Percentiles rank a stretch among this genome's conserved stretches.
phyloP scores from a whole-genome alignment of 2,888 invertebrate genomes.

The Leptopilina drosophilae region DNA sequence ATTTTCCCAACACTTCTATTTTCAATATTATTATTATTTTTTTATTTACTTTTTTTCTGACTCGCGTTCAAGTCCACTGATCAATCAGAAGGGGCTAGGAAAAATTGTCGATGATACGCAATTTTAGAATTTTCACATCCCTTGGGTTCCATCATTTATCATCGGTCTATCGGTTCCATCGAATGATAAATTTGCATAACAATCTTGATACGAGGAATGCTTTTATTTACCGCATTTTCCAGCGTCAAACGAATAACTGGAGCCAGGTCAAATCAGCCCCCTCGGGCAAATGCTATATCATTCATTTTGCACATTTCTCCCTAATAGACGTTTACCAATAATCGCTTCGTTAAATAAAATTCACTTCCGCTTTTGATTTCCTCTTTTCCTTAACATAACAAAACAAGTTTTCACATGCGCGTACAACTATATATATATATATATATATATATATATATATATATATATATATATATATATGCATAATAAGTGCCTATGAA shows the following conservation, averaged over 20 bases:
- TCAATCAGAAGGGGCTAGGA: conserved; percentile 11
- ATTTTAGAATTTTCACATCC: conserved; percentile 33
- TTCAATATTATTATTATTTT: too few species aligned
- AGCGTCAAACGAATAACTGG: conserved; percentile 35
- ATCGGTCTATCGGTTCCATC: conserved; percentile 35
- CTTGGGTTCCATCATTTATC: conserved; percentile 38
- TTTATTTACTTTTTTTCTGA: too few species aligned
- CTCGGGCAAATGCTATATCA: conserved; percentile 21
- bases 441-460: not conserved
- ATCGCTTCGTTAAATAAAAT: conserved; percentile 17
- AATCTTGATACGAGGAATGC: conserved; percentile 40
- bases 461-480: not conserved
- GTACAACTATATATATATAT: not conserved
- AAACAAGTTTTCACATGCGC: not conserved
- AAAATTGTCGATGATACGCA: conserved; percentile 34
- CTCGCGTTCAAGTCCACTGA: not conserved
- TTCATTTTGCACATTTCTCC: conserved; percentile 27
- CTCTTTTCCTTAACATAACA: conserved; percentile 18
- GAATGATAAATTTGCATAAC: conserved; percentile 41
- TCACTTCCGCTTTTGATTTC: not conserved
- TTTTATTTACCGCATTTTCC: conserved; percentile 33
- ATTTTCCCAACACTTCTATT: too few species aligned
- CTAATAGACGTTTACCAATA: conserved; percentile 19
- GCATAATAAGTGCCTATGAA: not conserved
- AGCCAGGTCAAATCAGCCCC: conserved; percentile 32